Base-by-base conservation (phyloP, 2,888 invertebrate genomes). In the Epiblema foenella region DNA sequence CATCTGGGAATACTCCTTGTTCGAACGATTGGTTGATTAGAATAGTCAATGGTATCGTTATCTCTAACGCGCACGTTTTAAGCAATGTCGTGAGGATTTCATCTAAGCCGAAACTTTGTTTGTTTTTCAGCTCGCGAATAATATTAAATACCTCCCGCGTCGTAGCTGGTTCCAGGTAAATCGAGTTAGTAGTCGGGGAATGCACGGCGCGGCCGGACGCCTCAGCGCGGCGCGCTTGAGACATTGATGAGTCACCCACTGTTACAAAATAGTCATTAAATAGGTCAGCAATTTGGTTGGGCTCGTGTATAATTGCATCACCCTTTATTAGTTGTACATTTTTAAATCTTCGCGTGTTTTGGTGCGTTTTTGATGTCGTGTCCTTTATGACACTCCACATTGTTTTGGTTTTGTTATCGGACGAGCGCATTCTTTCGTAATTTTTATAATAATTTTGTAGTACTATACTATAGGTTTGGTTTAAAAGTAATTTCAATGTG, bases 221-320 rank as follows among this genome's bases (percentile, higher is more conserved):
- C 2, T 29, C 29, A 2, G 29, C 29, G 29, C 29, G 29, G 2
- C 9, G 42, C 42, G 9, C 2, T 42, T 42, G 42, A 7, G 42
- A 42, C 42, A 8, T 7, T 42, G 42, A 42, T 56, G 56, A 29
- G 15, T 56, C 56, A 29, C 56, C 56, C n/a, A 56, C 29, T 29
- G 56, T 15, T 56, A 24, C 20, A 11, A 60, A 60, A 8, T 46
- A 46, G 15, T 60, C 24, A 24, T 60, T 60, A 12, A 60, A 46
- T 18, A 46, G 0, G 46, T 60, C 20, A 15, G 60, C 60, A 1
- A 60, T 42, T 15, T 46, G 1, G 8, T 46, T 1, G 24, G 60
- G 46, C 18, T 9, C 8, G 12, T 24, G 15, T 46, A 54, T 29
- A 10, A 15, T 54, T 29, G 5, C 11, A 15, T 9, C n/a, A 7